Evolutionary conservation across 2,113 vertebrate genomes (phyloP), one percentile per base, ranked within the genome.

Genomic region (Rhinolophus sinicus): DNA sequence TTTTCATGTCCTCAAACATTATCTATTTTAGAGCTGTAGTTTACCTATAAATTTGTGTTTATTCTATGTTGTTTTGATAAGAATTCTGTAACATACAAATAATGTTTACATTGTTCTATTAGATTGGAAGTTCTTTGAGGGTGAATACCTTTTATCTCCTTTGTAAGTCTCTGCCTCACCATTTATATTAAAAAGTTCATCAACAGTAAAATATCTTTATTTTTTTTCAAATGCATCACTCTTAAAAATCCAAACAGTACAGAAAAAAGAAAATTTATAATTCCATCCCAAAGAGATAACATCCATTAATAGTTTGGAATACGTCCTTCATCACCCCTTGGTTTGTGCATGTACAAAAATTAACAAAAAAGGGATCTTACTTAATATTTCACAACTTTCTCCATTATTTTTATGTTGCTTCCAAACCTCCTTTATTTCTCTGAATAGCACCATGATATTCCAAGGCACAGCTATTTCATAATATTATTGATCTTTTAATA

Each of bases 391-490:
- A 56, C 6, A 69, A 69, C 35, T 81, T 84, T 58, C 16, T 54
- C 47, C 80, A 82, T 88, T 88, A 54, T n/a, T 78, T 77, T 87
- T 73, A 76, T 40, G 24, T 78, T 87, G 72, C 70, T 70, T 15
- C 9, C 21, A 85, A 73, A 92, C 10, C 24, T 69, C 38, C 50
- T 80, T 78, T 35, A 44, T 58, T 52, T 52, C 81, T 90, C 81
- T 47, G n/a, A 87, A 78, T 15, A 78, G 24, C 69, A 90, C 54
- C 6, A n/a, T 33, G 38, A 54, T 78, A 67, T 83, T 83, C 75
- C 58, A 95, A 90, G 47, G 47, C 76, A 87, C 30, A 93, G 95
- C 83, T 84, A 50, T 72, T 90, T 87, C 54, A 65, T 62, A 76
- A 65, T 16, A 52, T 91, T 80, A 60, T 52, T 33, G 6, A 24